These are phyloP conservation scores for Neoaliturus tenellus DNA, from an alignment of 2,888 invertebrate species.

Conservation along the genomic window DNA sequence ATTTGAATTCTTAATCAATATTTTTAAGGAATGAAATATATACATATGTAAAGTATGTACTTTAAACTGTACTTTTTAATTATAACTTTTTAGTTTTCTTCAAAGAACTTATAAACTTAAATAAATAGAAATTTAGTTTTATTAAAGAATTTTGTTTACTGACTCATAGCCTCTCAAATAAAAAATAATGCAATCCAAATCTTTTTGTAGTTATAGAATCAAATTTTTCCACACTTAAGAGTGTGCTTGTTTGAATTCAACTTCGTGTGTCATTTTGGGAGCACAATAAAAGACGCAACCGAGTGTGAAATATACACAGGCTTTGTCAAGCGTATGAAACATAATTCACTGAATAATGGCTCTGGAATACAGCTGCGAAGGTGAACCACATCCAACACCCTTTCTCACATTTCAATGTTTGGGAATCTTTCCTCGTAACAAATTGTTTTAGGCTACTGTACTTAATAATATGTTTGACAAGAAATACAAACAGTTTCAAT, in stretches of 20 bases:
- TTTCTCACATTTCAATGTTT: background rate
- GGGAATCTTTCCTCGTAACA: background rate
- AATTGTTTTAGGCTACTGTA: no score
- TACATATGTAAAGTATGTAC: no score
- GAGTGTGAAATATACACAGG: background rate
- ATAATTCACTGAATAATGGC: conserved; percentile 22
- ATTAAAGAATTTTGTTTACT: background rate
- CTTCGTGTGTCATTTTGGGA: conserved; percentile 2
- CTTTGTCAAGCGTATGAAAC: conserved; percentile 20
- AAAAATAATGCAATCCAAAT: no score
- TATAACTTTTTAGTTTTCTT: no score
- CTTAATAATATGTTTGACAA: no score
- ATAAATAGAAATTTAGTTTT: no score
- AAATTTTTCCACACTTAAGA: background rate
- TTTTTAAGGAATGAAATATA: no score
- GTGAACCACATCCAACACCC: background rate
- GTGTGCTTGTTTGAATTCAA: background rate
- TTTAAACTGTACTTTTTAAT: no score
- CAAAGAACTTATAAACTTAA: no score
- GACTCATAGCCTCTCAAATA: background rate
- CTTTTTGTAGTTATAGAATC: no score
- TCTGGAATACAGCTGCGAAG: background rate
- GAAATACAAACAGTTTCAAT: no score
- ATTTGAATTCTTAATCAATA: no score
- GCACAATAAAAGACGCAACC: conserved; percentile 17